These are phyloP conservation scores for Formica selysi DNA, from an alignment of 1,140 invertebrate species.

Conservation along the genomic window DNA sequence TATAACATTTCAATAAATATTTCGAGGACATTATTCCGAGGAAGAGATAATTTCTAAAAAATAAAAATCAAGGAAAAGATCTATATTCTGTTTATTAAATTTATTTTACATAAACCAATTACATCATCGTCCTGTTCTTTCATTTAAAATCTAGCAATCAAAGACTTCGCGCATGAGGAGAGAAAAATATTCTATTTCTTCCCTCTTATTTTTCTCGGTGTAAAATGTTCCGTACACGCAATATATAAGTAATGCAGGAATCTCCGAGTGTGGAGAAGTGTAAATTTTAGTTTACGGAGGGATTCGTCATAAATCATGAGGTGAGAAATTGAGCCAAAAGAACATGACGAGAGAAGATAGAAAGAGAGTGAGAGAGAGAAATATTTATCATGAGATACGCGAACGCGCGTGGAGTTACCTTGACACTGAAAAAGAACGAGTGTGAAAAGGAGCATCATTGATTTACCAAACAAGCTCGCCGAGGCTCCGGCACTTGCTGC, in stretches of 20 bases:
- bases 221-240: background rate
- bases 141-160: background rate
- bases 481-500: conserved; percentile 69
- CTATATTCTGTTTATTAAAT: background rate
- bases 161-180: background rate
- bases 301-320: conserved; percentile 43
- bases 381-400: conserved; percentile 16
- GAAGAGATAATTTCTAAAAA: background rate
- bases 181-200: background rate
- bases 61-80: background rate
- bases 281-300: conserved; percentile 4
- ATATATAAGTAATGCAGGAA: conserved; percentile 3
- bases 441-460: conserved; percentile 67
- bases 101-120: background rate
- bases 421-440: conserved; percentile 71
- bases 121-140: background rate
- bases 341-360: background rate
- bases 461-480: conserved; percentile 66
- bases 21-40: background rate
- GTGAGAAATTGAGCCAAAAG: conserved; percentile 57
- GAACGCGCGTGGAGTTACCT: conserved; percentile 59
- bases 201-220: background rate
- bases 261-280: background rate
- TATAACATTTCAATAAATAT: background rate
- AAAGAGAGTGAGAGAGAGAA: no score